Evolutionary conservation across 2,797 vertebrate genomes (phyloP).

Genomic region (Aselliscus stoliczkanus): DNA sequence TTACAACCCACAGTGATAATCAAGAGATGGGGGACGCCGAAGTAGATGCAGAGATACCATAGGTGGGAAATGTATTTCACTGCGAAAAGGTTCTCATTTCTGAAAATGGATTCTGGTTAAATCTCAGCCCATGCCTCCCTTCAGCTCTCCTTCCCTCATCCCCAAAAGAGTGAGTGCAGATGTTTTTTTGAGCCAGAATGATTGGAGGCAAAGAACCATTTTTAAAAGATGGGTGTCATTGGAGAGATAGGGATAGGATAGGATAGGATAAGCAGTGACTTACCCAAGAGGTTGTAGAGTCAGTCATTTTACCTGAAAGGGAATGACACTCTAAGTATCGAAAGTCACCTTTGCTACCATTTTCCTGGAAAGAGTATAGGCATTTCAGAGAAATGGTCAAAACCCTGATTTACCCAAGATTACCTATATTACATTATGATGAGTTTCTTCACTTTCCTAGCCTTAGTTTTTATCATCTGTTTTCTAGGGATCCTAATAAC

Average conservation of each 20-base stretch:
- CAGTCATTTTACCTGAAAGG: neutral
- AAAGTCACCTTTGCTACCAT: neutral
- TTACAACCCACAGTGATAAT: constrained; percentile 76
- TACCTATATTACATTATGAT: neutral
- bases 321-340: neutral
- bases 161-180: neutral
- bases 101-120: constrained; percentile 59
- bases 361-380: neutral
- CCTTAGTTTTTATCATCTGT: neutral
- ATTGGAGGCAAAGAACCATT: neutral
- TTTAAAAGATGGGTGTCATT: neutral
- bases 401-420: neutral
- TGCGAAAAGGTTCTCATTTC: constrained; percentile 55
- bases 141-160: neutral
- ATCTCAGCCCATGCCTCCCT: neutral
- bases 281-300: neutral
- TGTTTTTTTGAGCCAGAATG: neutral
- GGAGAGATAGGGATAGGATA: too few relatives aligned
- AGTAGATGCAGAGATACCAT: constrained; percentile 53
- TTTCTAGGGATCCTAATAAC: neutral
- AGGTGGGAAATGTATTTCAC: constrained; percentile 67
- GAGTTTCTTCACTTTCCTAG: neutral
- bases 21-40: constrained; percentile 58
- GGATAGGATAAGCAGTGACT: neutral
- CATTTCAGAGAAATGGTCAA: neutral